Percentiles rank a stretch among this genome's conserved stretches.
These are phyloP conservation scores for Caenorhabditis sp. DNA, from an alignment of 2,888 invertebrate species.

Conservation along the genomic window DNA sequence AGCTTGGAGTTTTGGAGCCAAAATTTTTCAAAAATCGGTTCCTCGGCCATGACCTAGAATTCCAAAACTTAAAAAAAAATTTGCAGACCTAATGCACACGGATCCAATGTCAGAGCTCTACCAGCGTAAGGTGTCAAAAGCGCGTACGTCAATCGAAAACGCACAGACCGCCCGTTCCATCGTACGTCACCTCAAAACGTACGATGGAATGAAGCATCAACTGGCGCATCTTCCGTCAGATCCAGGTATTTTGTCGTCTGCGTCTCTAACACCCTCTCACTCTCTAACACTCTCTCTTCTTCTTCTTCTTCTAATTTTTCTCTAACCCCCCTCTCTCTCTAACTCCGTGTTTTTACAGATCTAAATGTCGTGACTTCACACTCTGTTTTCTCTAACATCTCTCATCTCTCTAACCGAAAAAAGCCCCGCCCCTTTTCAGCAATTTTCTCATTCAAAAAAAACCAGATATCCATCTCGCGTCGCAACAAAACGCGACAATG, in stretches of 20 bases:
- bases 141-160: conserved; percentile 68
- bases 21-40: neutral
- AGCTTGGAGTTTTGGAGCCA: neutral
- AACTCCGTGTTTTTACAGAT: conserved; percentile 3
- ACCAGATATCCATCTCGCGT: neutral
- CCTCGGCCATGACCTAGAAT: no score
- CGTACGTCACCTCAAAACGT: conserved; percentile 58
- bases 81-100: conserved; percentile 84
- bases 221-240: conserved; percentile 42
- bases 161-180: conserved; percentile 76
- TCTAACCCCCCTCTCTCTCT: neutral
- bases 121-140: conserved; percentile 79
- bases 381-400: conserved; percentile 2
- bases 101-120: conserved; percentile 87
- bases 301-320: neutral
- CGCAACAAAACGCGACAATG: conserved; percentile 5
- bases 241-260: conserved; percentile 30
- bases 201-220: conserved; percentile 66
- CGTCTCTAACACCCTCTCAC: neutral
- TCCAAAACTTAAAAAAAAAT: no score
- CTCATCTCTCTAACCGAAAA: neutral
- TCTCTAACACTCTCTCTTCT: no score
- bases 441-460: neutral
- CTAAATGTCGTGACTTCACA: neutral
- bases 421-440: neutral